phyloP scores from a whole-genome alignment of 2,888 invertebrate genomes.

The Trachelus tabidus region DNA sequence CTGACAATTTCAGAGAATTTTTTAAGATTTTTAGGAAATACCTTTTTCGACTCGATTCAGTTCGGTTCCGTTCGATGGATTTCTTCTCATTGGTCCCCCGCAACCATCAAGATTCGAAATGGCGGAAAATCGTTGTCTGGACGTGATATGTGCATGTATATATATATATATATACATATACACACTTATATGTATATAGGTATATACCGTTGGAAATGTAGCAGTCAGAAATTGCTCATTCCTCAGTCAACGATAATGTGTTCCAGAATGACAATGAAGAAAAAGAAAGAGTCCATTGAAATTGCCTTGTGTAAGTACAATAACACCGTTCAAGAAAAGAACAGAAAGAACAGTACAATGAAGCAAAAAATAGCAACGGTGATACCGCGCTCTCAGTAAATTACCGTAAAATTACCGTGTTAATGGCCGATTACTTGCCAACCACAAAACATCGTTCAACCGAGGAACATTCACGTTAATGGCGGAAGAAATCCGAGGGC shows the following conservation, averaged over 20 bases:
- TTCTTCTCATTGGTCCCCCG: neutral
- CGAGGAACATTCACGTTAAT: neutral
- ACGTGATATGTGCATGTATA: neutral
- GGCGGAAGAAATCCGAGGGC: neutral
- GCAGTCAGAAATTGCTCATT: neutral
- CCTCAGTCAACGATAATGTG: neutral
- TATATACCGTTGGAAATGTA: neutral
- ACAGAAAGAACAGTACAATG: neutral
- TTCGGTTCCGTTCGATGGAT: neutral
- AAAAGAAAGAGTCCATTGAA: neutral
- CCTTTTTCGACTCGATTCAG: neutral
- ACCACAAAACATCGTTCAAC: neutral
- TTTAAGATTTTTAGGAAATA: too few species aligned
- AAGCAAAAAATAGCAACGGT: neutral
- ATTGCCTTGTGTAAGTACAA: neutral
- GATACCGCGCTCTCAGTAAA: neutral
- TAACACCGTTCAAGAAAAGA: neutral
- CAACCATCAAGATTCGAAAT: neutral
- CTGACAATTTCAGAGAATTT: neutral
- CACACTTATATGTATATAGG: too few species aligned
- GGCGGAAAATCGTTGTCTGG: neutral
- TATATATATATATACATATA: too few species aligned
- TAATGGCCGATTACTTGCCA: neutral
- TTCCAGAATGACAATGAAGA: neutral
- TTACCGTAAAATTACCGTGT: neutral